Base-by-base conservation (phyloP, 23 tunicate species). In the Diplosoma virens region DNA sequence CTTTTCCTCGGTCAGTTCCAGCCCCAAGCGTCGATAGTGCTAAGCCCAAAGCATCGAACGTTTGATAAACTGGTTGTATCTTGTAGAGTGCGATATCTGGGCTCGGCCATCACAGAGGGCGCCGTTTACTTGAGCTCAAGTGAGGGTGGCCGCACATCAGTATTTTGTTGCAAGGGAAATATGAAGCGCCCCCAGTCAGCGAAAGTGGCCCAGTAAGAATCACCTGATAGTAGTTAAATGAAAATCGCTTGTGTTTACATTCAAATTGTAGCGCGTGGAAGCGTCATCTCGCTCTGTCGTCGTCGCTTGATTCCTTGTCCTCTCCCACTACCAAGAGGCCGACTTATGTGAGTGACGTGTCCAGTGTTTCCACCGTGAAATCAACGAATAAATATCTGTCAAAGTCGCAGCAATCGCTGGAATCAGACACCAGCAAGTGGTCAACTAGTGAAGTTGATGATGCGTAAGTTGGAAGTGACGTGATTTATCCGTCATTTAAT, bases 51-150 rank as follows among this genome's bases (percentile, higher is more conserved):
- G 16, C 14, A 58, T 7, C 41, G 25, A 4, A 5, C 24, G 23
- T 52, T 30, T 25, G 5, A 9, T 34, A 23, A 9, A 20, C 20
- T 14, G 29, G 5, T 26, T 17, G 47, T 53, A 18, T 56, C 27
- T 0, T 34, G 0, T 37, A 92, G 97, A 30, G 82, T 80, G 1
- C 67, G 97, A 65, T 85, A 61, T 33, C 72, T 92, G 33, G 97
- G 97, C n/a, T 76, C 82, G 27, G 97, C 97, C 45, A 92, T 92
- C 77, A 92, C 97, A 14, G 84, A 81, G 21, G 97, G 97, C 37
- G 97, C 97, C 1, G 47, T 76, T 21, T 85, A 85, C 48, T 27
- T 92, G 27, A 81, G 87, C 61, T 82, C 87, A 23, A 59, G 37
- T 23, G 87, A 85, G 25, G 77, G 81, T 6, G 53, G 58, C 0